A percentile compares a stretch with the other conserved stretches of the same genome.
phyloP scores from a whole-genome alignment of 1,140 invertebrate genomes.

The Thaumatotibia leucotreta region DNA sequence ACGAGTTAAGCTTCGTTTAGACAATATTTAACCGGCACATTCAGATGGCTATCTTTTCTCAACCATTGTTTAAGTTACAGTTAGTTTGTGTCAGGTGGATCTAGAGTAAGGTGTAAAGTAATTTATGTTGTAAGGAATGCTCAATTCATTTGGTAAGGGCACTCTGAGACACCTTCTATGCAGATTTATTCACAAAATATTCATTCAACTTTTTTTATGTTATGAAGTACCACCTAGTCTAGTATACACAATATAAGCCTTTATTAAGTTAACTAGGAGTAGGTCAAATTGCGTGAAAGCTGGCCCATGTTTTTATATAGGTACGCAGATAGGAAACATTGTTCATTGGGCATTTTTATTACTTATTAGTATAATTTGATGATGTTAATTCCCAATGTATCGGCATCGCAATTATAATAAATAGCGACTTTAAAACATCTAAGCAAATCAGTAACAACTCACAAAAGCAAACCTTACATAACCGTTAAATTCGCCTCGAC shows the following conservation, averaged over 20 bases:
- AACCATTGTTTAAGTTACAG: constrained; percentile 11
- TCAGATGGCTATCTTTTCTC: neutral
- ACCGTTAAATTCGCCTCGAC: neutral
- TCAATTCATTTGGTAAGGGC: neutral
- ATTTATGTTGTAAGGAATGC: neutral
- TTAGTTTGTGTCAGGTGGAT: neutral
- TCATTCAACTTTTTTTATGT: too few relatives aligned
- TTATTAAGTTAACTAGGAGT: too few relatives aligned
- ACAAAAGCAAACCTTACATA: neutral
- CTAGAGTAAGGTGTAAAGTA: neutral
- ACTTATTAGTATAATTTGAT: too few relatives aligned
- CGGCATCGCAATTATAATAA: neutral
- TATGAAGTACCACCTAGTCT: too few relatives aligned
- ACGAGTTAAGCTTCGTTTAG: constrained; percentile 12
- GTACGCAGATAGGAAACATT: too few relatives aligned
- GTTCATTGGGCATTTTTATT: too few relatives aligned
- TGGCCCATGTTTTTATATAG: too few relatives aligned
- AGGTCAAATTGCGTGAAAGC: too few relatives aligned
- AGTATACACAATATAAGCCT: too few relatives aligned
- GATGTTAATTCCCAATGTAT: too few relatives aligned
- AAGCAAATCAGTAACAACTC: neutral
- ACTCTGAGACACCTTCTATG: neutral
- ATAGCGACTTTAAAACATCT: neutral
- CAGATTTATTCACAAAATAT: too few relatives aligned
- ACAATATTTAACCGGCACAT: constrained; percentile 12